A percentile compares a stretch with the other conserved stretches of the same genome.
These are phyloP conservation scores for Melanchra persicariae DNA, from an alignment of 2,888 invertebrate genomes.

Conservation along the genomic window DNA sequence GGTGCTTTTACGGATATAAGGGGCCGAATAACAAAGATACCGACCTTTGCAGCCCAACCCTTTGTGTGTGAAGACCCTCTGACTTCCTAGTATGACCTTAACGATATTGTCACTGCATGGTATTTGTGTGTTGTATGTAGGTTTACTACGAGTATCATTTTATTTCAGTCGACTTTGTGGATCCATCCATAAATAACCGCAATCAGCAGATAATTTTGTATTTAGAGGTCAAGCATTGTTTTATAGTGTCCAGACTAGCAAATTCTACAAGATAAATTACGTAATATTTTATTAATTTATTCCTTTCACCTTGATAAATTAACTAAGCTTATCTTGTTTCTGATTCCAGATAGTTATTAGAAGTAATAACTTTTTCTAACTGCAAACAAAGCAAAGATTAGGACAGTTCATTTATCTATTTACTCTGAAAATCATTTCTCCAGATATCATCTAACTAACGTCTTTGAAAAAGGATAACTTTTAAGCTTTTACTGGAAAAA, in stretches of 20 bases:
- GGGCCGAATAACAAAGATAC: conserved; percentile 32
- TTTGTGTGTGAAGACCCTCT: conserved; percentile 9
- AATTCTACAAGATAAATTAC: background rate
- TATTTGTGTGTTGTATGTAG: conserved; percentile 1
- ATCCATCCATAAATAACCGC: background rate
- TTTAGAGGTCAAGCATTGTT: background rate
- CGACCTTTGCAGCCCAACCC: conserved; percentile 5
- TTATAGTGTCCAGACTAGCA: background rate
- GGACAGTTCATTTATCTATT: too few relatives aligned
- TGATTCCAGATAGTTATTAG: background rate
- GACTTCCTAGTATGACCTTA: background rate
- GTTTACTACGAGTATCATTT: background rate
- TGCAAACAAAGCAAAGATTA: background rate
- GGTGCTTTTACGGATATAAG: conserved; percentile 7
- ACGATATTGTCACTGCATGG: conserved; percentile 11
- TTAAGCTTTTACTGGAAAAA: background rate
- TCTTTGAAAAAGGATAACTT: background rate
- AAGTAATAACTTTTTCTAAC: background rate
- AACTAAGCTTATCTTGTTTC: background rate
- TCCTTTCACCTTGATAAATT: background rate
- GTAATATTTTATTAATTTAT: background rate
- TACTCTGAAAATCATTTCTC: too few relatives aligned
- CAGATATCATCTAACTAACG: background rate
- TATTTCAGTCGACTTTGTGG: too few relatives aligned
- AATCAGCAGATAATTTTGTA: too few relatives aligned